These are phyloP conservation scores for Pantherophis vulpinus DNA, from an alignment of 2,797 vertebrate species.

Conservation along the genomic window DNA sequence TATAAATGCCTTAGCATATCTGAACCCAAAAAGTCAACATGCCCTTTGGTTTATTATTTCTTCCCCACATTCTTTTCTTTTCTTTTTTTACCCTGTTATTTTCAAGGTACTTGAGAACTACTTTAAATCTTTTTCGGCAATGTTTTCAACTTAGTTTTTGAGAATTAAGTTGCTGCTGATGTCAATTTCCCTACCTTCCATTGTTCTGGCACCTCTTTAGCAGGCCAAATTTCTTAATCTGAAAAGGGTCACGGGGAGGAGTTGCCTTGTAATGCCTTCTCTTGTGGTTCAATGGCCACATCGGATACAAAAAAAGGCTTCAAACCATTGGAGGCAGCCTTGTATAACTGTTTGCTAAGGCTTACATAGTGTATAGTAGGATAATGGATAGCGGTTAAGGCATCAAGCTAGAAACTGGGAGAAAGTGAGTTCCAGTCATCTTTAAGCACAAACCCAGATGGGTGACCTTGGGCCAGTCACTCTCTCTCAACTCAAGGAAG, in stretches of 20 bases:
- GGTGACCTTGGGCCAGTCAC: background rate
- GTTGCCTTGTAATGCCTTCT: background rate
- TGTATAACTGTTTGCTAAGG: background rate
- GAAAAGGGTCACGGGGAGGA: background rate
- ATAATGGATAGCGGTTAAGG: background rate
- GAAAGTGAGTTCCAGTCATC: background rate
- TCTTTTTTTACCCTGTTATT: background rate
- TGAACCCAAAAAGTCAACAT: background rate
- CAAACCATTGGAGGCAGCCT: background rate
- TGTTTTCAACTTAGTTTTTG: background rate
- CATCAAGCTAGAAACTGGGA: background rate
- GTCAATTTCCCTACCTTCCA: background rate
- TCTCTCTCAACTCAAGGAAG: background rate
- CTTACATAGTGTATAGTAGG: background rate
- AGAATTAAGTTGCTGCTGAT: background rate
- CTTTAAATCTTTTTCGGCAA: background rate
- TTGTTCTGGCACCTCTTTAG: background rate
- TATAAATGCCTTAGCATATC: background rate
- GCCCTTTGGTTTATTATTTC: background rate
- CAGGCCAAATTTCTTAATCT: background rate
- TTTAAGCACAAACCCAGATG: background rate
- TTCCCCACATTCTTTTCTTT: background rate
- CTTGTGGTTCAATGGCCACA: background rate
- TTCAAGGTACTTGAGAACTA: background rate
- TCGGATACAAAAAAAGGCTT: background rate